Evolutionary conservation across 2,113 vertebrate species (phyloP).

Genomic region (Amia ocellicauda): DNA sequence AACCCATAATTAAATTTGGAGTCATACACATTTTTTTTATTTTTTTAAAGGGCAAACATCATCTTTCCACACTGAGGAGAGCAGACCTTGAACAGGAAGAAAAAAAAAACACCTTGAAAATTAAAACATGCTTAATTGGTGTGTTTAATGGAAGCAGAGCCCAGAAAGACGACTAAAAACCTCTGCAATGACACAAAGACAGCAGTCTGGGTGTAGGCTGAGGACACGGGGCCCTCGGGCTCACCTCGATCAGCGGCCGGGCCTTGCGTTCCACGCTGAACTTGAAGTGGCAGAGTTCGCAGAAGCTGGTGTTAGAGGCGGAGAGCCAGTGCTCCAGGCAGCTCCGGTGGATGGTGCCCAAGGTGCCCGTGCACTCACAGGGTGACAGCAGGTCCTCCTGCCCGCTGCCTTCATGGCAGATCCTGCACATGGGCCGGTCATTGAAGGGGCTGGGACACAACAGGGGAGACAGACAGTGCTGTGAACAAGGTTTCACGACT

Average conservation of each 20-base stretch:
- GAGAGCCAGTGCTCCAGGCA: constrained; percentile 86
- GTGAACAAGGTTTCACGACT: too few relatives aligned
- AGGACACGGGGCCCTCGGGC: constrained; percentile 34
- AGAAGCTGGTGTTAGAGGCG: constrained; percentile 80
- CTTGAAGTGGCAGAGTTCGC: constrained; percentile 85
- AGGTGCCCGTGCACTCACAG: constrained; percentile 75
- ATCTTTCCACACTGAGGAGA: too few relatives aligned
- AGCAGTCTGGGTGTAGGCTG: neutral
- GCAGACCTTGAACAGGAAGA: too few relatives aligned
- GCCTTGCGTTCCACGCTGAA: constrained; percentile 80
- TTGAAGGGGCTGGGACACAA: constrained; percentile 56
- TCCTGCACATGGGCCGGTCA: constrained; percentile 76
- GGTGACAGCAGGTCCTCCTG: constrained; percentile 82
- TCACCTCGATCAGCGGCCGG: constrained; percentile 76
- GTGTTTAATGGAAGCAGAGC: too few relatives aligned
- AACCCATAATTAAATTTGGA: too few relatives aligned
- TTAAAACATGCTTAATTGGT: too few relatives aligned
- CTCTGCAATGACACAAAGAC: too few relatives aligned
- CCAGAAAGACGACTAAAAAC: too few relatives aligned
- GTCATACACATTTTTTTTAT: too few relatives aligned
- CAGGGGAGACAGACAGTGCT: neutral
- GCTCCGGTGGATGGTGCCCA: constrained; percentile 82
- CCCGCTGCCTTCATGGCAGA: constrained; percentile 79
- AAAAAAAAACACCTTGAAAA: too few relatives aligned
- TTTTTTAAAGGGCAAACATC: too few relatives aligned